Conservation (phyloP, 2,113 vertebrate genomes). For the Neolamprologus longior region DNA sequence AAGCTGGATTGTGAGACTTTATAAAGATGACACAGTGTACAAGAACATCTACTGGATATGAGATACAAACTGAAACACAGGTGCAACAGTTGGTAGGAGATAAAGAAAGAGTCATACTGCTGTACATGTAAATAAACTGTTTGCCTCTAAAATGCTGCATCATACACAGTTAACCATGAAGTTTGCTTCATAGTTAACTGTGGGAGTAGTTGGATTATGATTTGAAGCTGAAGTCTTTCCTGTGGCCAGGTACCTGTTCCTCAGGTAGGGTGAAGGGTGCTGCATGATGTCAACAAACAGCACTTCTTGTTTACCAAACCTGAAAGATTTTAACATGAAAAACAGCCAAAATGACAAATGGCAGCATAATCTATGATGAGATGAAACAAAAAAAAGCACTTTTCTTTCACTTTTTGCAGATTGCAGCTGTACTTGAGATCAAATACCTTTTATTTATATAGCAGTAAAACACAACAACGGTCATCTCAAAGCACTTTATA, state of each 20-base stretch:
- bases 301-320: fast-evolving
- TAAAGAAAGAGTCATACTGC: background rate
- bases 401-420: fast-evolving
- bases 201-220: background rate
- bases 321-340: background rate
- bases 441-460: background rate
- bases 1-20: background rate
- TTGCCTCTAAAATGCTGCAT: background rate
- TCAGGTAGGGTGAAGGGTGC: background rate
- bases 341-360: background rate
- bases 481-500: background rate
- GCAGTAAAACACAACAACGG: fast-evolving
- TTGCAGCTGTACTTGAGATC: background rate
- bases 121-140: background rate
- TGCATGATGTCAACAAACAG: background rate
- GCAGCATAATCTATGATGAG: background rate
- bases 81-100: background rate
- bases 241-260: background rate
- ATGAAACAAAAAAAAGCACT: background rate
- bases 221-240: background rate
- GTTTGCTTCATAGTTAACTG: background rate
- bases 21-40: background rate
- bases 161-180: background rate
- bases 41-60: background rate
- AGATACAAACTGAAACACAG: background rate